phyloP scores from a whole-genome alignment of 2,888 invertebrate genomes.

The Cheilosia soror region DNA sequence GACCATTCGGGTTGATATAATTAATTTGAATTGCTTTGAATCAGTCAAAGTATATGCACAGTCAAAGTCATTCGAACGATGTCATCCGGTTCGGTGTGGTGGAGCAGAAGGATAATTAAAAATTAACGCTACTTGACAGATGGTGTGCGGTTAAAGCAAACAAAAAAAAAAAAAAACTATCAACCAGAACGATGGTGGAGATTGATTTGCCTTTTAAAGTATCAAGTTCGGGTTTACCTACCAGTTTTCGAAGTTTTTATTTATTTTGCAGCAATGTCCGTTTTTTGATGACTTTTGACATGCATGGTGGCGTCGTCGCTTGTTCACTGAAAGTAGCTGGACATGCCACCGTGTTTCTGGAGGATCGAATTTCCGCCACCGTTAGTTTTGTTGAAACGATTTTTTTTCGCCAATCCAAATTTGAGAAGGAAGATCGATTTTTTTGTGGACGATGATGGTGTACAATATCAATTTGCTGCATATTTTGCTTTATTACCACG shows the following conservation, averaged over 20 bases:
- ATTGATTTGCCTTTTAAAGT: conserved; percentile 58
- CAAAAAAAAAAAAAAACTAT: neutral
- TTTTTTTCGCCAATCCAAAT: conserved; percentile 28
- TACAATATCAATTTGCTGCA: conserved; percentile 60
- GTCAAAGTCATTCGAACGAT: conserved; percentile 44
- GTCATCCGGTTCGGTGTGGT: conserved; percentile 37
- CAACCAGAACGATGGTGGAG: conserved; percentile 16
- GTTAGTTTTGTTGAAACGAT: conserved; percentile 39
- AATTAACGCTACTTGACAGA: conserved; percentile 64
- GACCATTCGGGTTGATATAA: conserved; percentile 29
- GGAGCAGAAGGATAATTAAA: conserved; percentile 35
- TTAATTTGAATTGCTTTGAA: conserved; percentile 46
- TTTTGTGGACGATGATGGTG: neutral
- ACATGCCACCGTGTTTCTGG: conserved; percentile 68
- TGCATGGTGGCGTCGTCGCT: conserved; percentile 47
- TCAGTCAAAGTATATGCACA: conserved; percentile 24
- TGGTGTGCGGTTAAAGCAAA: conserved; percentile 56
- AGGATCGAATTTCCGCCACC: conserved; percentile 70
- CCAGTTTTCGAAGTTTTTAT: neutral
- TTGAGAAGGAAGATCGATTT: conserved; percentile 44
- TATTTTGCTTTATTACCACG: conserved; percentile 6
- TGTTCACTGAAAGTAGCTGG: conserved; percentile 39
- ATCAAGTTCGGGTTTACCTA: conserved; percentile 48
- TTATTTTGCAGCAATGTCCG: neutral
- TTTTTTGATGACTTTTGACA: conserved; percentile 24